Conservation (phyloP, 2,113 vertebrate species). For the Antennarius striatus region DNA sequence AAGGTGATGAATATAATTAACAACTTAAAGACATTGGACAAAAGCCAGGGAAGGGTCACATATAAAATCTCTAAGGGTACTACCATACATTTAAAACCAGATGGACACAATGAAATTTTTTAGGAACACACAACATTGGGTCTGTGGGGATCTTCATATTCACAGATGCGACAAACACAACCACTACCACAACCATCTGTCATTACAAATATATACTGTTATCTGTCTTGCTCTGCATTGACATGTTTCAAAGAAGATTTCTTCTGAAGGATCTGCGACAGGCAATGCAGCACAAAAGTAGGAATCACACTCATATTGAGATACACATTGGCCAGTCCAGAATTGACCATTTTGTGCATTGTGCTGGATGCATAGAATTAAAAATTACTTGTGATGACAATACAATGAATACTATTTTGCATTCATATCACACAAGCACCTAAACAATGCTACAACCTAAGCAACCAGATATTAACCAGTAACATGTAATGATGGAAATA, state of each 20-base stretch:
- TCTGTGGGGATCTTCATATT: background rate
- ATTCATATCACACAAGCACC: too few species aligned
- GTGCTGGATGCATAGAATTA: slow-evolving; percentile 2
- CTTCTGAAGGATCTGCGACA: slow-evolving; percentile 20
- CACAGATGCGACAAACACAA: slow-evolving; percentile 29
- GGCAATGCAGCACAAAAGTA: slow-evolving; percentile 16
- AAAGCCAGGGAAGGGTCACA: slow-evolving; percentile 20
- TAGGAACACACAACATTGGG: too few species aligned
- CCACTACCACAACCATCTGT: slow-evolving; percentile 6
- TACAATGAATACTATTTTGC: background rate
- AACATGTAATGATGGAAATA: too few species aligned
- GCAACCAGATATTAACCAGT: too few species aligned
- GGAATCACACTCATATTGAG: background rate
- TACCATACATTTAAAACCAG: background rate
- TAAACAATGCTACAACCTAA: too few species aligned
- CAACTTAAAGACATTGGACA: slow-evolving; percentile 40
- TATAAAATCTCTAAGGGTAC: background rate
- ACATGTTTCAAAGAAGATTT: slow-evolving; percentile 29
- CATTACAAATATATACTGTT: slow-evolving; percentile 2
- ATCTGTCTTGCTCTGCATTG: slow-evolving; percentile 36
- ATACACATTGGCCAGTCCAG: slow-evolving; percentile 27
- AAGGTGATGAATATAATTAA: slow-evolving; percentile 54
- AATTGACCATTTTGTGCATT: slow-evolving; percentile 11
- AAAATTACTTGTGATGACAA: background rate
- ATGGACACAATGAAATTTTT: too few species aligned